A percentile compares a stretch with the other conserved stretches of the same genome.
These are phyloP conservation scores for Coelopa pilipes DNA, from an alignment of 2,888 invertebrate species.

Conservation along the genomic window DNA sequence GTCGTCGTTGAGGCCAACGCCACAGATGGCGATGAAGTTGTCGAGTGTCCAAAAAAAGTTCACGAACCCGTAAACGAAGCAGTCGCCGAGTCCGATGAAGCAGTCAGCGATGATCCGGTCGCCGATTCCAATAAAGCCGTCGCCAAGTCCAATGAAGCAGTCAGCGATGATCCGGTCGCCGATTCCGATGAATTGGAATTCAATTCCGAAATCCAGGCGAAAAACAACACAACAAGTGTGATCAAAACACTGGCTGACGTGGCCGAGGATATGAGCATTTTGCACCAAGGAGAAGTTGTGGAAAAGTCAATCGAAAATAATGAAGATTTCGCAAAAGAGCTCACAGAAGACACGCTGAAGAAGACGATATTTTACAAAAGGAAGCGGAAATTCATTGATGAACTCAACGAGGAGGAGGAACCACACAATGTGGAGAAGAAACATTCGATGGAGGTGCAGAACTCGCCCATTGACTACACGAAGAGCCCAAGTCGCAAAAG, in stretches of 20 bases:
- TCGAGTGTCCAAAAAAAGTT: no score
- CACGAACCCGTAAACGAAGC: background rate
- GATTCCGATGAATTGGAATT: no score
- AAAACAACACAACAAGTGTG: background rate
- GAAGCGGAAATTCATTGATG: conserved; percentile 53
- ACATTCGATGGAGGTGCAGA: conserved; percentile 31
- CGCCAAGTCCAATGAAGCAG: background rate
- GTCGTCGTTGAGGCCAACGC: no score
- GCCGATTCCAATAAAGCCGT: background rate
- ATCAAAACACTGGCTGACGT: background rate
- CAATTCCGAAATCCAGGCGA: background rate
- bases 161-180: no score
- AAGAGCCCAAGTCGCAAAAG: conserved; percentile 45
- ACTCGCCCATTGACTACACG: conserved; percentile 44
- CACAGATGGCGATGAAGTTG: no score
- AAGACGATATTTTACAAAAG: conserved; percentile 55
- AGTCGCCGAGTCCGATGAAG: background rate
- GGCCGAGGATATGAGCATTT: conserved; percentile 7
- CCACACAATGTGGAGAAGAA: conserved; percentile 10
- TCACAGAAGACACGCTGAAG: conserved; percentile 23
- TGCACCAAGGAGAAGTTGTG: background rate
- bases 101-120: no score
- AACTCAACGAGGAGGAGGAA: conserved; percentile 27
- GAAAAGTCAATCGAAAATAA: background rate
- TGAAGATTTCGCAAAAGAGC: background rate